phyloP scores from a whole-genome alignment of 2,888 invertebrate species.

The Acrobasis repandana region DNA sequence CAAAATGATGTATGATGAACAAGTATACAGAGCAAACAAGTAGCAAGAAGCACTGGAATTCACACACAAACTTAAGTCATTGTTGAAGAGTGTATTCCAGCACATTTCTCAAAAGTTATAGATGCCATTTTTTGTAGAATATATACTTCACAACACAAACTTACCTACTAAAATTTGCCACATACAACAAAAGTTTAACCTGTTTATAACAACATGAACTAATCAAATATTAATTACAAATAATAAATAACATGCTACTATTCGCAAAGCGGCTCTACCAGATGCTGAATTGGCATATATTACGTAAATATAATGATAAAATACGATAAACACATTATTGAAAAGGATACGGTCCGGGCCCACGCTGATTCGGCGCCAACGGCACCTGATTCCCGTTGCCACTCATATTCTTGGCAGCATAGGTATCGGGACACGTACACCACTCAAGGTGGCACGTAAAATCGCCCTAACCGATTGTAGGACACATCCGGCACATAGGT shows the following conservation, averaged over 20 bases:
- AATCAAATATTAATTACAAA: conserved; percentile 22
- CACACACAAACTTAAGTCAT: neutral
- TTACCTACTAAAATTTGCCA: neutral
- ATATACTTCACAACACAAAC: neutral
- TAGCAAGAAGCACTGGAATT: neutral
- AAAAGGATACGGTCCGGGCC: conserved; percentile 85
- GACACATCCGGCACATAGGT: conserved; percentile 81
- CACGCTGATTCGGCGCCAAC: conserved; percentile 83
- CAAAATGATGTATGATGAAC: neutral
- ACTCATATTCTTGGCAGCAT: conserved; percentile 85
- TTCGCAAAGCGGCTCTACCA: conserved; percentile 68
- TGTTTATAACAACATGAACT: conserved; percentile 15
- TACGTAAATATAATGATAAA: conserved; percentile 74
- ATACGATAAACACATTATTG: conserved; percentile 45
- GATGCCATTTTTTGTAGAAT: neutral
- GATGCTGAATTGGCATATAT: conserved; percentile 73
- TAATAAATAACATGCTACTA: conserved; percentile 32
- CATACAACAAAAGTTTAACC: conserved; percentile 3
- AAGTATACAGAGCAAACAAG: neutral
- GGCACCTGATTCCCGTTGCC: conserved; percentile 86
- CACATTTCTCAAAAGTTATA: neutral
- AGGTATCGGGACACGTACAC: conserved; percentile 84
- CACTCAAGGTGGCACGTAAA: conserved; percentile 85
- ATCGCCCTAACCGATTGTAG: conserved; percentile 80
- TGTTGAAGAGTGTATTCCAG: neutral